Evolutionary conservation across 1,140 invertebrate species (phyloP).

Genomic region (Polypedilum pembai): DNA sequence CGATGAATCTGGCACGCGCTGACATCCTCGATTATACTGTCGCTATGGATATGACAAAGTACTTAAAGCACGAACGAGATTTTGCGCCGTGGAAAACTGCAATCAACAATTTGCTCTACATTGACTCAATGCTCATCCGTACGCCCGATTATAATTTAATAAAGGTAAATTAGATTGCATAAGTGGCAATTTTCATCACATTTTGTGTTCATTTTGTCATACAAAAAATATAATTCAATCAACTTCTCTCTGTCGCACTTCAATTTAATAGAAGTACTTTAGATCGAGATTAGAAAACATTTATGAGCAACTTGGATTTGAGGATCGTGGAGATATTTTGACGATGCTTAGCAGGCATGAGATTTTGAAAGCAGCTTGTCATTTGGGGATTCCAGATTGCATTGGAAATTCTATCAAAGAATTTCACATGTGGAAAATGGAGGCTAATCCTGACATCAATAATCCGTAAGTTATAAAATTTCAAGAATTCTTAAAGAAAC

Average conservation of each 20-base stretch:
- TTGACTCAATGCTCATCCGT: constrained; percentile 65
- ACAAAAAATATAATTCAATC: not conserved
- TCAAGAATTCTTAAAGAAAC: constrained; percentile 27
- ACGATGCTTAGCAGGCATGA: constrained; percentile 61
- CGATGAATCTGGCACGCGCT: constrained; percentile 70
- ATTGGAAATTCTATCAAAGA: constrained; percentile 56
- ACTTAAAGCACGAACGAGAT: constrained; percentile 63
- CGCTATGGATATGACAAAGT: constrained; percentile 66
- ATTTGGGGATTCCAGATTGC: constrained; percentile 60
- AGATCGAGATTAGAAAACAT: constrained; percentile 54
- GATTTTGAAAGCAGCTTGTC: constrained; percentile 60
- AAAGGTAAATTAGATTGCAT: constrained; percentile 49
- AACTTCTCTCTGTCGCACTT: not conserved
- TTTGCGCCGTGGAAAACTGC: constrained; percentile 75
- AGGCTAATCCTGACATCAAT: constrained; percentile 56
- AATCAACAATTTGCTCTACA: constrained; percentile 50
- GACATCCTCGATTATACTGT: constrained; percentile 56
- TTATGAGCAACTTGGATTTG: constrained; percentile 59
- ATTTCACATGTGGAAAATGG: constrained; percentile 64
- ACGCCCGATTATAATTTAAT: constrained; percentile 64
- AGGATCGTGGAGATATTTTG: constrained; percentile 57
- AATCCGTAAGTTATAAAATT: constrained; percentile 58
- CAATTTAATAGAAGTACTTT: constrained; percentile 53
- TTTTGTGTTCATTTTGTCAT: not conserved
- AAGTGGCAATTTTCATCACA: not conserved